Evolutionary conservation across 1,140 invertebrate genomes (phyloP), one percentile per base, ranked within the genome.

Genomic region (Goniozus legneri): DNA sequence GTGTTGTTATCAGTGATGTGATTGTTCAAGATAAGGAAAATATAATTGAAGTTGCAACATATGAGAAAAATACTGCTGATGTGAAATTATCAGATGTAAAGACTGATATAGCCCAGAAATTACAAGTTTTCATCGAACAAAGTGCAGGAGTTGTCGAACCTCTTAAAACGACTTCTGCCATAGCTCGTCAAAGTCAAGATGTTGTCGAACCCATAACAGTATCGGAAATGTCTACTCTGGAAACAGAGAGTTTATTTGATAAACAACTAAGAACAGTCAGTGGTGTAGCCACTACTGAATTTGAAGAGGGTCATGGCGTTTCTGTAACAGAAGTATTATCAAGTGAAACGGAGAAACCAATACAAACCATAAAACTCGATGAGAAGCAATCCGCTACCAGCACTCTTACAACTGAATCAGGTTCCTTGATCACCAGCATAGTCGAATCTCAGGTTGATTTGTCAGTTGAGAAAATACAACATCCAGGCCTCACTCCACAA

Each of bases 1-100:
- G 76, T 47, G 33, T 82, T 4, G 71, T 62, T 1, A 64, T 81
- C 14, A 75, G 69, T 31, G 64, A 82, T 60, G 65, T 80, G 3
- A 51, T 71, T 18, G 35, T 64, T 1, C 61, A 79, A 33, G 79
- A 81, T 39, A 73, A 71, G 52, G 71, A 79, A 61, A 65, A 44
- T 16, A 39, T 27, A 2, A 50, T 65, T 12, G 54, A 15, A 2
- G 31, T 58, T 13, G 13, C 24, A 1, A 60, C 56, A 41, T 47
- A 44, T 4, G 54, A 56, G 19, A 50, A 58, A 14, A 56, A 31
- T 35, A 49, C 47, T 8, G 64, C 65, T 12, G 40, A 47, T 3
- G 2, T 66, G n/a, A 64, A 43, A 10, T 12, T 63, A 31, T 57
- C 53, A 1, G 51, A 45, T 19, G 35, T 58, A 8, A 58, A 55